Conservation (phyloP, 1,140 invertebrate species). For the Drosophila nikananu region DNA sequence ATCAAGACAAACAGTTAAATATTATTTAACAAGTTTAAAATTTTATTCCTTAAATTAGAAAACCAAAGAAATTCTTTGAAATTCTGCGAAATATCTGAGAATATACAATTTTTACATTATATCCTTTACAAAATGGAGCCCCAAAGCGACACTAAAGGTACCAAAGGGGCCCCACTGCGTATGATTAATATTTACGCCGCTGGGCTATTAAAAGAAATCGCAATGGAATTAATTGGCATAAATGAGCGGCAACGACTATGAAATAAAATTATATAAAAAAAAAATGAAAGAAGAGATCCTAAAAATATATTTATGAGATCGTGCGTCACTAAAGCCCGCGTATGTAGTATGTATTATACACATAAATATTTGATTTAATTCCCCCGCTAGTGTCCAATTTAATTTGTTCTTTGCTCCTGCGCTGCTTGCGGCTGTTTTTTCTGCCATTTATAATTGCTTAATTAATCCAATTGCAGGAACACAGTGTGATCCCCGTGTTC, state of each 20-base stretch:
- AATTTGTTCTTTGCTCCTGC: slow-evolving; percentile 22
- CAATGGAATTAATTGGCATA: slow-evolving; percentile 70
- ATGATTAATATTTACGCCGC: slow-evolving; percentile 41
- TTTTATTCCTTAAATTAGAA: not conserved
- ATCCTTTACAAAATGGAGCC: not conserved
- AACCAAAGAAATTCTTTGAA: not conserved
- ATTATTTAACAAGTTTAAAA: not conserved
- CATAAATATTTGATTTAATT: slow-evolving; percentile 59
- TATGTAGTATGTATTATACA: slow-evolving; percentile 17
- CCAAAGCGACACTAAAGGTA: not conserved
- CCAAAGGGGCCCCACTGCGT: slow-evolving; percentile 15
- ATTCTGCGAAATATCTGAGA: too few relatives aligned
- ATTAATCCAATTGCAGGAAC: slow-evolving; percentile 80
- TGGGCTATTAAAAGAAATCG: slow-evolving; percentile 60
- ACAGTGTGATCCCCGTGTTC: slow-evolving; percentile 24
- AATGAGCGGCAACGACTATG: slow-evolving; percentile 50
- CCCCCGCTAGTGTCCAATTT: slow-evolving; percentile 40
- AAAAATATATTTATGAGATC: slow-evolving; percentile 57
- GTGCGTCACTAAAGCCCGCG: slow-evolving; percentile 62
- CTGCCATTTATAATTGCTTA: slow-evolving; percentile 68
- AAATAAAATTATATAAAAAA: slow-evolving; percentile 58
- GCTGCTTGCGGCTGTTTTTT: slow-evolving; percentile 32
- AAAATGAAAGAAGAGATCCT: slow-evolving; percentile 36
- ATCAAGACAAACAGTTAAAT: not conserved
- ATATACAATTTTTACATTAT: not conserved